Base-by-base conservation (phyloP, 2,888 invertebrate genomes). In the Conus canariensis region DNA sequence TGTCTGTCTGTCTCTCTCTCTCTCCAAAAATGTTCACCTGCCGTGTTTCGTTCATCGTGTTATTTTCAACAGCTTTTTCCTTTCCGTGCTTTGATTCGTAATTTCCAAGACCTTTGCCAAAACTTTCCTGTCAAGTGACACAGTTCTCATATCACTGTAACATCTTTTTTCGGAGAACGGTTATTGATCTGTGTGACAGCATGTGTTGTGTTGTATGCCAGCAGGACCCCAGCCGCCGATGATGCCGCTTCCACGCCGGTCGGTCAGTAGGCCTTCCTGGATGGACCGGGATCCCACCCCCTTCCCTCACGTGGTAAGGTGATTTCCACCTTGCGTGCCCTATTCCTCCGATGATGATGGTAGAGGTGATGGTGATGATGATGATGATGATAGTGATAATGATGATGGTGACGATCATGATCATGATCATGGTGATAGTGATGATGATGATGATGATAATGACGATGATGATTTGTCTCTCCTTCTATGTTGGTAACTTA, bases 241-340 rank as follows among this genome's bases (percentile, higher is more conserved):
- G 9, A 82, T 64, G 10, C 25, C 77, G 56, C 59, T 67, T 1
- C 82, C 87, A 16, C 60, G 80, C 19, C 87, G 90, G n/a, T 64
- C 87, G 14, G 56, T 90, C 58, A 90, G 90, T 25, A 58, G 91
- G 16, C 92, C 92, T 9, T 77, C 45, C 6, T 92, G 92, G 92
- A 58, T 92, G 91, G 92, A 92, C 88, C 90, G 90, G 22, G 58
- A 89, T 10, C 90, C 90, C 4, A 92, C 92, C 9, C 92, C 92
- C 16, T 90, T 92, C 77, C 92, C 92, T 22, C 92, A 92, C 70
- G 90, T 89, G 58, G 92, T 92, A 25, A 86, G 91, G 67, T 2
- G 12, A 12, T n/a, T 22, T 19, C 56, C 70, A 25, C 25, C 70
- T 70, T 58, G 30, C 12, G 45, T 45, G 45, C 45, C 45, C 45